Evolutionary conservation across 1,140 invertebrate species (phyloP), one percentile per base, ranked within the genome.

Genomic region (Drosophila ohnishii): DNA sequence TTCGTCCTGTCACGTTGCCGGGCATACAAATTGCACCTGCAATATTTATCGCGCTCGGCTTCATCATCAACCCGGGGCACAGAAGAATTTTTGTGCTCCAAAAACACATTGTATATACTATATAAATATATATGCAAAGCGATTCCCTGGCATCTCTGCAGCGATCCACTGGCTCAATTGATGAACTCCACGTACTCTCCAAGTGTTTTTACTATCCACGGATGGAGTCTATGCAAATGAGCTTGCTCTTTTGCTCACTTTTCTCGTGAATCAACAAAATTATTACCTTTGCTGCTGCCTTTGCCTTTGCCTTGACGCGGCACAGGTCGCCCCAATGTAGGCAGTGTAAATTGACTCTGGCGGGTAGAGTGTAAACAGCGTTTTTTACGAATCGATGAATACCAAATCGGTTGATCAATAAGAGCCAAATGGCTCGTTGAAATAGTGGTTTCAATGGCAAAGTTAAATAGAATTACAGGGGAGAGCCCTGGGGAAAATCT

Each of bases 1-100:
- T 39, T 30, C 40, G 34, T 25, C 57, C 45, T 42, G 69, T 71
- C 69, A 86, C 83, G 83, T 86, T 76, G 75, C 71, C 13, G 10
- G 48, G 84, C 79, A 87, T 87, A 87, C 79, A 86, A 86, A 86
- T 87, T 81, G 78, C 58, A 65, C 56, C 28, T 87, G 79, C 82
- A 86, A 86, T 83, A 86, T 86, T 86, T 82, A 87, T 87, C 61
- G 71, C 58, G 56, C 60, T 47, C 66, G 45, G 58, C 39, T 42
- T 74, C 63, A 75, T 74, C 74, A 67, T 65, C 56, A 50, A 32
- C 47, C 34, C 51, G 37, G 34, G 42, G 32, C 39, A 4, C 63
- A 51, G 42, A 69, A 60, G 48, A 70, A 65, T 67, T 58, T 48
- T 10, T 35, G 63, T 19, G 13, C 51, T 19, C 19, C 19, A 14